These are phyloP conservation scores for Euwallacea fornicatus DNA, from an alignment of 1,140 invertebrate genomes.

Conservation along the genomic window DNA sequence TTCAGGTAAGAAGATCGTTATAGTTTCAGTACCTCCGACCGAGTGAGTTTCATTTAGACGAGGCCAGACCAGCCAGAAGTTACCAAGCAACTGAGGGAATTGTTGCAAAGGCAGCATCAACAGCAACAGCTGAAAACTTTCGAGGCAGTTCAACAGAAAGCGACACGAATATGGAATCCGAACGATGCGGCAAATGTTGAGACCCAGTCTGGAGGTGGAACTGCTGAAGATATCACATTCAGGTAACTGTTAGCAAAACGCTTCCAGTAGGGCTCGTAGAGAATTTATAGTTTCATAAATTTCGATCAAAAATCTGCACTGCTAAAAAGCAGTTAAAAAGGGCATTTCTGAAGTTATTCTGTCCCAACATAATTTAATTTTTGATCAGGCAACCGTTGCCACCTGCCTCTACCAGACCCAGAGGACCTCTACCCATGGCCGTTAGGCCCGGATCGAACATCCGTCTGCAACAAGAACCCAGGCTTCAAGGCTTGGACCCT, in stretches of 20 bases:
- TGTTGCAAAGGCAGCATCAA: constrained; percentile 74
- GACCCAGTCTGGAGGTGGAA: constrained; percentile 10
- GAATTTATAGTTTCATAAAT: no score
- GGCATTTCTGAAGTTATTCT: background rate
- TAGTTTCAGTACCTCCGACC: background rate
- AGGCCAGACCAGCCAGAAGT: constrained; percentile 55
- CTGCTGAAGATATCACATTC: constrained; percentile 54
- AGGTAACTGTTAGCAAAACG: constrained; percentile 1
- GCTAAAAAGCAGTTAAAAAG: background rate
- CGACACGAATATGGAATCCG: constrained; percentile 49
- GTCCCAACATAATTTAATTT: constrained; percentile 11
- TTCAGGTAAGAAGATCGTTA: constrained; percentile 1
- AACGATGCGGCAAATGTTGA: constrained; percentile 39
- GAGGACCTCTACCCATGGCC: constrained; percentile 44
- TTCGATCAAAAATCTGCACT: background rate
- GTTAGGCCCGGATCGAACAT: constrained; percentile 40
- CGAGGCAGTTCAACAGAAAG: constrained; percentile 46
- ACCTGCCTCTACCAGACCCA: constrained; percentile 57
- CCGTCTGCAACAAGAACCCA: constrained; percentile 45
- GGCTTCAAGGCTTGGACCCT: constrained; percentile 56
- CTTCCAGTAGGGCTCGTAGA: no score
- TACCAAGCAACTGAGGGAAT: constrained; percentile 76
- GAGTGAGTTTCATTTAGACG: constrained; percentile 4
- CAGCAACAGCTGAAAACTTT: constrained; percentile 46
- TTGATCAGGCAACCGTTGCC: constrained; percentile 59